Percentiles rank a stretch among this genome's conserved stretches.
Evolutionary conservation across 2,888 invertebrate species (phyloP).

Genomic region (Epinotia nisella): DNA sequence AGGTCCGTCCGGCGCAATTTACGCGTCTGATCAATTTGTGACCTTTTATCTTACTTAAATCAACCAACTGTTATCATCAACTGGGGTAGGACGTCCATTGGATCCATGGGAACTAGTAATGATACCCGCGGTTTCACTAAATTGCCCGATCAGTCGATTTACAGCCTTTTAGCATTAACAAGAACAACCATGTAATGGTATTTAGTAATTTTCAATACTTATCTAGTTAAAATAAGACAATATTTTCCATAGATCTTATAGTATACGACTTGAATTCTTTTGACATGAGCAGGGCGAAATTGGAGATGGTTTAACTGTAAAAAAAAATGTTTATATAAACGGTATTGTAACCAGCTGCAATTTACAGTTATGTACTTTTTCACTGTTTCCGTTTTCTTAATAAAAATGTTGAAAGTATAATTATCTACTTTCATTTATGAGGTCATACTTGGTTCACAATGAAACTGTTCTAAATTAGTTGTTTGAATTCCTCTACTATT

Average conservation of each 20-base stretch:
- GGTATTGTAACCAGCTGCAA: conserved; percentile 81
- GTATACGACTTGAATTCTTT: conserved; percentile 14
- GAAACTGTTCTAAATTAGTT: too few relatives aligned
- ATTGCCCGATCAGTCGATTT: not conserved
- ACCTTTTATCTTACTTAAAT: too few relatives aligned
- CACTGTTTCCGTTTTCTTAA: conserved; percentile 85
- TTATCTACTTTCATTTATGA: conserved; percentile 20
- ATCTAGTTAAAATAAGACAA: not conserved
- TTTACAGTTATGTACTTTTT: conserved; percentile 85
- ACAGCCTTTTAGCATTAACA: not conserved
- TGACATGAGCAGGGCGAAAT: conserved; percentile 71
- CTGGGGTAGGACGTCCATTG: not conserved
- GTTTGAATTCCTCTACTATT: too few relatives aligned
- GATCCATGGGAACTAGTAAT: not conserved
- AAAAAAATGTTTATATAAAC: conserved; percentile 78
- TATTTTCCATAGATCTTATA: not conserved
- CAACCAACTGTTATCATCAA: too few relatives aligned
- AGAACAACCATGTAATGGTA: not conserved
- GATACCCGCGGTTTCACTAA: not conserved
- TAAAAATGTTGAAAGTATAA: conserved; percentile 82
- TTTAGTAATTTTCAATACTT: not conserved
- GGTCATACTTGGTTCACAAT: too few relatives aligned
- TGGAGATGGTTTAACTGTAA: conserved; percentile 71
- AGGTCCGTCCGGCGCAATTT: not conserved
- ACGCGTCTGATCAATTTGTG: not conserved